These are phyloP conservation scores for Chaetura pelagica DNA, from an alignment of 2,113 vertebrate species.

Conservation along the genomic window DNA sequence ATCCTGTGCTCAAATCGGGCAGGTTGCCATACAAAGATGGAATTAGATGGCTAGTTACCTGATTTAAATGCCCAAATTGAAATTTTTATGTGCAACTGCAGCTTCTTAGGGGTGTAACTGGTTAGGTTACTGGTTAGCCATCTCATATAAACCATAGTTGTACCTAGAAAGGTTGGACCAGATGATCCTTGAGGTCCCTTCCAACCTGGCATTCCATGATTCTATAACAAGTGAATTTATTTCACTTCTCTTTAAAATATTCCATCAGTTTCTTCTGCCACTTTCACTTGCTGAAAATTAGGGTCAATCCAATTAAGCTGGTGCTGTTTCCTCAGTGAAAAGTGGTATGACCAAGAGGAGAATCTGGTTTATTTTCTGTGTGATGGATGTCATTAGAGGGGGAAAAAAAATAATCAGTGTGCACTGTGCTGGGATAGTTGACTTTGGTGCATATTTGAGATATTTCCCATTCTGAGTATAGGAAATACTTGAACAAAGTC, in stretches of 20 bases:
- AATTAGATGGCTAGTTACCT: neutral
- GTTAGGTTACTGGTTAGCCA: too few species aligned
- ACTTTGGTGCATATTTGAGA: neutral
- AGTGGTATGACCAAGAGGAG: neutral
- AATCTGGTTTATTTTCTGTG: neutral
- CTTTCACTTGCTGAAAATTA: neutral
- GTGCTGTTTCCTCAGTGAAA: neutral
- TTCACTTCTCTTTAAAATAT: neutral
- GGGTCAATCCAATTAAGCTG: neutral
- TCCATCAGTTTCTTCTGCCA: neutral
- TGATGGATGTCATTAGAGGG: neutral
- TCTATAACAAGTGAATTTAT: neutral
- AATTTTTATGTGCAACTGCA: neutral
- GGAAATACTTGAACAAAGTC: constrained; percentile 14
- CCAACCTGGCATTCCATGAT: too few species aligned
- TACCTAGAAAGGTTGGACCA: too few species aligned
- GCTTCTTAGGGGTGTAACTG: neutral
- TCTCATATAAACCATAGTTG: too few species aligned
- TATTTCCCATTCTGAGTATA: neutral
- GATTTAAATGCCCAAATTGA: neutral
- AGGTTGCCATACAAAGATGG: neutral
- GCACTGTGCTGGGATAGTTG: neutral
- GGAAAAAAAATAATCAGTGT: neutral
- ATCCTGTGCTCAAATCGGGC: neutral
- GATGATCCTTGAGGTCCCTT: too few species aligned